Evolutionary conservation across 1,140 invertebrate species (phyloP).

Genomic region (Neodiprion fabricii): DNA sequence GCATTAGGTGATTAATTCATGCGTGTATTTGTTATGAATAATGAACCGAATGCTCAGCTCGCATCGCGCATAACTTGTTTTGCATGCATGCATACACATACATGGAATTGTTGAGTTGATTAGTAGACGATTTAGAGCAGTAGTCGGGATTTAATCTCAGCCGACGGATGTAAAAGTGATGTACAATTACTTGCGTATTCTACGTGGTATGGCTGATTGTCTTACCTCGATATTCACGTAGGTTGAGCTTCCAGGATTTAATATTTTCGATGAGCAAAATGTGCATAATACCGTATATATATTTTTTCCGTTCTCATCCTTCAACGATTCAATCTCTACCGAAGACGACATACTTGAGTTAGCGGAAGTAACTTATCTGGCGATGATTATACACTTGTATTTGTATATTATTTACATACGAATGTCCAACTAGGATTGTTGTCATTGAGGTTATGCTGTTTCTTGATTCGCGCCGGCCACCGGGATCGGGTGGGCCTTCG

Average conservation of each 20-base stretch:
- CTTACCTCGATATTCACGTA: constrained; percentile 66
- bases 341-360: background rate
- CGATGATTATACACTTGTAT: too few relatives aligned
- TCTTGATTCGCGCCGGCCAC: too few relatives aligned
- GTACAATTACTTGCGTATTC: background rate
- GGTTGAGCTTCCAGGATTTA: constrained; percentile 67
- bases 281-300: constrained; percentile 71
- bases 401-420: too few relatives aligned
- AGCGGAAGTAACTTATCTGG: too few relatives aligned
- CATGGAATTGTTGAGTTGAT: too few relatives aligned
- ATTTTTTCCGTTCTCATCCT: constrained; percentile 71
- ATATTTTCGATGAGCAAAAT: constrained; percentile 76
- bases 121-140: constrained; percentile 15
- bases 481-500: too few relatives aligned
- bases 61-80: too few relatives aligned
- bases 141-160: constrained; percentile 39
- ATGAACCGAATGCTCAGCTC: too few relatives aligned
- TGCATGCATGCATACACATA: too few relatives aligned
- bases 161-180: constrained; percentile 25
- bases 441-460: too few relatives aligned
- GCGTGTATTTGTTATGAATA: too few relatives aligned
- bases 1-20: constrained; percentile 12
- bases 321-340: constrained; percentile 20
- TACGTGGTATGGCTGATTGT: constrained; percentile 9
- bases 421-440: too few relatives aligned